A percentile compares a stretch with the other conserved stretches of the same genome.
These are phyloP conservation scores for Eupithecia subumbrata DNA, from an alignment of 2,888 invertebrate species.

Conservation along the genomic window DNA sequence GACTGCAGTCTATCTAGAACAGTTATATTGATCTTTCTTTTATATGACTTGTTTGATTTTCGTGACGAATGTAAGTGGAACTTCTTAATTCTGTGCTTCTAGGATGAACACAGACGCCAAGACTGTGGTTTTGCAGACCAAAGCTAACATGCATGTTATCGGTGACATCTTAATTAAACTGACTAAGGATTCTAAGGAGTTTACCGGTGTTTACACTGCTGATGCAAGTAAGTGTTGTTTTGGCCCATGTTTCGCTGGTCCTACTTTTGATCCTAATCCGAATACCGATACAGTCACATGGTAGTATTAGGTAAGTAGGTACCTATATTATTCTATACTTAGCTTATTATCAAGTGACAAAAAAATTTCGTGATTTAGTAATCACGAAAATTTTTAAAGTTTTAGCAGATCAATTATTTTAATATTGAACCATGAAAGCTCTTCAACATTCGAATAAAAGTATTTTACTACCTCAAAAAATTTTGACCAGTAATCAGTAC, in stretches of 20 bases:
- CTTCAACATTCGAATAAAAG: no score
- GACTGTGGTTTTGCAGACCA: conserved; percentile 64
- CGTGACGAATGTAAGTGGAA: neutral
- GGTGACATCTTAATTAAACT: conserved; percentile 56
- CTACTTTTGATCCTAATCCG: neutral
- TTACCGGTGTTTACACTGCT: conserved; percentile 57
- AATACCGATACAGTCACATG: neutral
- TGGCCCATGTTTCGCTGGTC: neutral
- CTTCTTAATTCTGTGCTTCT: conserved; percentile 25
- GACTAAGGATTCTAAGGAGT: conserved; percentile 52
- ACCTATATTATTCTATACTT: no score
- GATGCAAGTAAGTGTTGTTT: conserved; percentile 58
- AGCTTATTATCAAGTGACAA: no score
- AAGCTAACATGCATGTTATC: conserved; percentile 56
- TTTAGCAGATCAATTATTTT: neutral
- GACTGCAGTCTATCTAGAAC: neutral
- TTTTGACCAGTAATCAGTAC: no score
- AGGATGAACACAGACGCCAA: conserved; percentile 65
- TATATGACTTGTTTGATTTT: neutral
- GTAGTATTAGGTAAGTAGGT: no score
- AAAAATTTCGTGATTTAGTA: no score
- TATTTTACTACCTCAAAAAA: no score
- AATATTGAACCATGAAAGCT: neutral
- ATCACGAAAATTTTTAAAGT: neutral
- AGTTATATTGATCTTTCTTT: neutral